These are phyloP conservation scores for Danaus plexippus DNA, from an alignment of 1,140 invertebrate genomes.

Conservation along the genomic window DNA sequence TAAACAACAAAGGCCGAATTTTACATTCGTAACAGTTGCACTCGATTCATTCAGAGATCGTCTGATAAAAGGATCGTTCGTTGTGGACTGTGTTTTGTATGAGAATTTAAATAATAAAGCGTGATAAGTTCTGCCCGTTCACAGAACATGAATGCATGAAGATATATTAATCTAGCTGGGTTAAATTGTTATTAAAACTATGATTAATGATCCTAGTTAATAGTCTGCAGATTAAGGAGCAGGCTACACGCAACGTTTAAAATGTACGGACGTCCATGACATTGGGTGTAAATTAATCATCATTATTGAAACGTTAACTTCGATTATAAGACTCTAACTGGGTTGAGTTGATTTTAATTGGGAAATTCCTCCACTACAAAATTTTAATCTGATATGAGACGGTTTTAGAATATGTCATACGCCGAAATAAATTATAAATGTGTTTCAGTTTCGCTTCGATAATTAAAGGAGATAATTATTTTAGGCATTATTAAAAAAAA, in stretches of 20 bases:
- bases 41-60: constrained; percentile 38
- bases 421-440: no score
- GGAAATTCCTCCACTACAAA: constrained; percentile 25
- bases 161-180: constrained; percentile 68
- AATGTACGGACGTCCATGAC: constrained; percentile 52
- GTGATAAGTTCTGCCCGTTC: constrained; percentile 36
- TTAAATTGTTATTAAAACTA: constrained; percentile 72
- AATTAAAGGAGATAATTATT: no score
- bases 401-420: no score
- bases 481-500: no score
- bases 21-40: constrained; percentile 56
- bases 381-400: constrained; percentile 12
- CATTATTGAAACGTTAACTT: constrained; percentile 56
- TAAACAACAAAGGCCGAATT: constrained; percentile 57
- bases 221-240: constrained; percentile 60
- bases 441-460: no score
- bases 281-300: constrained; percentile 58
- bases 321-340: constrained; percentile 29
- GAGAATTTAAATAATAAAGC: constrained; percentile 62
- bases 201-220: constrained; percentile 66
- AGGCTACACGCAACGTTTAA: constrained; percentile 54
- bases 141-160: constrained; percentile 58
- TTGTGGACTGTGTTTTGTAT: constrained; percentile 49
- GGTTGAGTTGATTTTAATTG: constrained; percentile 25
- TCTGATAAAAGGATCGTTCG: constrained; percentile 40